phyloP scores from a whole-genome alignment of 2,113 vertebrate species.

The Tinamus guttatus region DNA sequence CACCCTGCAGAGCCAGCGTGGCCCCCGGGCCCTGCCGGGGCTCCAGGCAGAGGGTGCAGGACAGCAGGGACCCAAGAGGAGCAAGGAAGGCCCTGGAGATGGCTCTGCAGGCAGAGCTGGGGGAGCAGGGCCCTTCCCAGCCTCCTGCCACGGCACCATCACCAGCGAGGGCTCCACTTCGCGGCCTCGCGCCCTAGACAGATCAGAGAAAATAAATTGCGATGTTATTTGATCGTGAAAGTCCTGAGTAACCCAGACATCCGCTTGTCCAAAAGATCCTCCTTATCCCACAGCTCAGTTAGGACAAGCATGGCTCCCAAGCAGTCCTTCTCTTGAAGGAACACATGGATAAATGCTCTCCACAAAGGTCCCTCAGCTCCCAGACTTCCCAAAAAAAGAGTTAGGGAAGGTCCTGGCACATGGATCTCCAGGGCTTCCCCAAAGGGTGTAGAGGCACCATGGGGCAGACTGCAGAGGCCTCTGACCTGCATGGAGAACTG shows the following conservation, averaged over 20 bases:
- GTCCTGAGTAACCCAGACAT: not conserved
- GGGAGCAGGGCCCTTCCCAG: not conserved
- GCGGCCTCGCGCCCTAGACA: not conserved
- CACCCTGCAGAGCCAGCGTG: not conserved
- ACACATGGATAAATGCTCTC: not conserved
- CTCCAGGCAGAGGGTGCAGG: not conserved
- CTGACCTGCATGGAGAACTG: not conserved
- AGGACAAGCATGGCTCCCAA: not conserved
- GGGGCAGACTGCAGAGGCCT: not conserved
- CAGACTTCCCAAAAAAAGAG: not conserved
- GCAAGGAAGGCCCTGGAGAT: not conserved
- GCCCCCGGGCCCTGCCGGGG: not conserved
- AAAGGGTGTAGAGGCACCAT: not conserved
- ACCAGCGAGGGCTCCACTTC: not conserved
- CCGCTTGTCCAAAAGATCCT: not conserved
- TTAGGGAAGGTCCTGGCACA: not conserved
- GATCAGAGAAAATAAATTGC: not conserved
- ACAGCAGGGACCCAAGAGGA: not conserved
- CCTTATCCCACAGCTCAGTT: not conserved
- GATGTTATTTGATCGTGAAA: not conserved
- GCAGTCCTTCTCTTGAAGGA: not conserved
- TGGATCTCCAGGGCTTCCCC: not conserved
- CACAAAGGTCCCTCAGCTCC: not conserved
- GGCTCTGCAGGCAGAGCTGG: not conserved
- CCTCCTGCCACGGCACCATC: rapidly evolving